Evolutionary conservation across 2,113 vertebrate species (phyloP).

Genomic region (Sus scrofa): T2T-Sscrofa CM000824.6:169541001-169541500

Average conservation of each 20-base stretch:
- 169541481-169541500: not conserved
- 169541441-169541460: not conserved
- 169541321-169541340: conserved; percentile 1
- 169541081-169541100: not conserved
- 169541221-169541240: not conserved
- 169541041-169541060: not conserved
- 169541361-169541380: not conserved
- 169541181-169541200: not conserved
- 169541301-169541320: not conserved
- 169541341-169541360: not conserved
- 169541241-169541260: not conserved
- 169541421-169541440: not conserved
- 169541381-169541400: not conserved
- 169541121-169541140: conserved; percentile 38
- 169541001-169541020: not conserved
- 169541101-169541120: not conserved
- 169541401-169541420: not conserved
- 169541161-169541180: not conserved
- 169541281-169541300: not conserved
- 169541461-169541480: not conserved
- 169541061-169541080: not conserved
- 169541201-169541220: not conserved
- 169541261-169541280: not conserved
- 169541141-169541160: not conserved
- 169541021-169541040: not conserved